Evolutionary conservation across 1,140 invertebrate species (phyloP), one percentile per base, ranked within the genome.

Genomic region (Saccostrea glomerata): DNA sequence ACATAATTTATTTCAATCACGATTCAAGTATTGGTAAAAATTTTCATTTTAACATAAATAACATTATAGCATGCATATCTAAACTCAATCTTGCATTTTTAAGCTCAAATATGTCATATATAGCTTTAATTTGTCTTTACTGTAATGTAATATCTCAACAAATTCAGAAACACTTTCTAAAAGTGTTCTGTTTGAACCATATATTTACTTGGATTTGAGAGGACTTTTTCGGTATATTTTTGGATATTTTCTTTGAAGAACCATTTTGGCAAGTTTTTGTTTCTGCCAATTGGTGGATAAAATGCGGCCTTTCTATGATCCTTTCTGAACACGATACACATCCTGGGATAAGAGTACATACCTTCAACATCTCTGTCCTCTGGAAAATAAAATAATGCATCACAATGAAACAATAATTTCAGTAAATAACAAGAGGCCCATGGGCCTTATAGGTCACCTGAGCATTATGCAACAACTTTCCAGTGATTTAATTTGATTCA

Each of bases 261-360:
- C 88, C 88, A 89, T 7, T 83, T 82, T 12, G 60, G 11, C 0
- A 25, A 56, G 20, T n/a, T 70, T 40, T 60, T 55, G 30, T 84
- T 66, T 84, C 82, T 25, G 4, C 86, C 88, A 11, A 86, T 47
- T 0, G 88, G 86, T 17, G 88, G 88, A 55, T 87, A 89, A 47
- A 89, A 89, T 36, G 82, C 86, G 17, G 88, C 88, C 66, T 86
- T 85, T 66, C 77, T 89, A 63, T 89, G 88, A 66, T 87, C 86
- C 23, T 87, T 66, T 36, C 70, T 89, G 2, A 40, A 23, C 20
- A 89, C 88, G 40, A 89, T 77, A 86, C 88, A 87, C 23, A 89
- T 73, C n/a, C 88, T 86, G 0, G 88, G 88, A 87, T 73, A 89
- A 4, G 83, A 66, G 66, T 84, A 87, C 70, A 89, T 84, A 12